Percentiles rank a stretch among this genome's conserved stretches.
phyloP scores from a whole-genome alignment of 2,797 vertebrate genomes.

The Limnodromus scolopaceus region DNA sequence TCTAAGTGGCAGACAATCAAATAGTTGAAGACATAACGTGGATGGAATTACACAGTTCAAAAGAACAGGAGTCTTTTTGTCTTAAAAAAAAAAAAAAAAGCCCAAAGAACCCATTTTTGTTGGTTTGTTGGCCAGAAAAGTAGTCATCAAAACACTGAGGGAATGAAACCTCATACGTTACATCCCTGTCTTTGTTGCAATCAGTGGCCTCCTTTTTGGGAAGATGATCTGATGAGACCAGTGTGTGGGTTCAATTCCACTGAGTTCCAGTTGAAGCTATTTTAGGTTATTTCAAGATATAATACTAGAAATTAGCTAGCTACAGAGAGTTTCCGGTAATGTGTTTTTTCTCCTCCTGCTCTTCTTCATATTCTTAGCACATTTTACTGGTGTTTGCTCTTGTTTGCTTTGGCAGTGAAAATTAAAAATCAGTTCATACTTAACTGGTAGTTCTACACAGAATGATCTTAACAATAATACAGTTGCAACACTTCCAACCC shows the following conservation, averaged over 20 bases:
- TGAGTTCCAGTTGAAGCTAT: background rate
- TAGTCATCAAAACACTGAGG: background rate
- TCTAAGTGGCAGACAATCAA: background rate
- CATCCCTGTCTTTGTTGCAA: background rate
- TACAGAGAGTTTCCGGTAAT: background rate
- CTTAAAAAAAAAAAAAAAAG: background rate
- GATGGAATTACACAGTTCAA: background rate
- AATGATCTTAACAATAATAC: background rate
- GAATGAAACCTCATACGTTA: background rate
- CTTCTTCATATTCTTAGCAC: background rate
- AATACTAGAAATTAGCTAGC: background rate
- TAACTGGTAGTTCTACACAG: background rate
- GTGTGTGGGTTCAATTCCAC: background rate
- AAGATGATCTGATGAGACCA: background rate
- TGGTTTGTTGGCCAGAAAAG: background rate
- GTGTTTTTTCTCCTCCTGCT: background rate
- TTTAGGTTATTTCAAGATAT: background rate
- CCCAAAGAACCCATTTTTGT: background rate
- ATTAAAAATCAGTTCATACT: background rate
- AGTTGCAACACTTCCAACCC: background rate
- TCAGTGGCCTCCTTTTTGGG: background rate
- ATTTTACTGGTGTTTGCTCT: background rate
- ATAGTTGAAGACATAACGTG: background rate
- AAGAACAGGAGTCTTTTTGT: background rate
- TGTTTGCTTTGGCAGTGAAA: background rate